Conservation (phyloP, 1,140 invertebrate species). For the Diprion similis region DNA sequence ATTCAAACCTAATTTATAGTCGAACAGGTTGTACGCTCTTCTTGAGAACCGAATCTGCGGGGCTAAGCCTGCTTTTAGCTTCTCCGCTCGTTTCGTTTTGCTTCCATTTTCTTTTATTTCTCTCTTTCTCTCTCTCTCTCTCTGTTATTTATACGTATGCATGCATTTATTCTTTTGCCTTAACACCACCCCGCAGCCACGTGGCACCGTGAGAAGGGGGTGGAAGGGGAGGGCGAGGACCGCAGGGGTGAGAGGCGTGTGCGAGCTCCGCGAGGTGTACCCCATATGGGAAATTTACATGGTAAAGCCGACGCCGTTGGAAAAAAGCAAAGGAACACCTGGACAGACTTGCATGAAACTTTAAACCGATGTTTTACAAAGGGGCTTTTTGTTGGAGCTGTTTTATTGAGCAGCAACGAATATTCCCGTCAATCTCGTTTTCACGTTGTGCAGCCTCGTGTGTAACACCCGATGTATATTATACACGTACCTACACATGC, state of each 20-base stretch:
- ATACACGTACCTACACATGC: too few relatives aligned
- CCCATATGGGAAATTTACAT: conserved; percentile 4
- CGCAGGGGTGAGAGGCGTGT: not conserved
- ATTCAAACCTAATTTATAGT: conserved; percentile 3
- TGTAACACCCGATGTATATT: not conserved
- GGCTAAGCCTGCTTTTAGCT: not conserved
- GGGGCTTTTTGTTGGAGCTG: not conserved
- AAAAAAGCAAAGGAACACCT: conserved; percentile 4
- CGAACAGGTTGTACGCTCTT: not conserved
- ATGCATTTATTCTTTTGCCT: conserved; percentile 3
- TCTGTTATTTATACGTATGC: not conserved
- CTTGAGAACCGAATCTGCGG: not conserved
- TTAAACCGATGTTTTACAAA: not conserved
- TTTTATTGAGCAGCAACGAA: conserved; percentile 7
- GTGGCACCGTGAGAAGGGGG: too few relatives aligned
- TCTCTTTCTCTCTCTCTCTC: not conserved
- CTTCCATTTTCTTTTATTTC: too few relatives aligned
- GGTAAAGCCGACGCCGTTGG: not conserved
- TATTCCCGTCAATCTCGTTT: conserved; percentile 5
- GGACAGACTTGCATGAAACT: conserved; percentile 2
- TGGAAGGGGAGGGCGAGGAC: not conserved
- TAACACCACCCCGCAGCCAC: not conserved
- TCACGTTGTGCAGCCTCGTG: not conserved
- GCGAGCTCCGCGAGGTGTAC: not conserved
- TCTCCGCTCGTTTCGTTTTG: not conserved